Conservation (phyloP, 2,888 invertebrate genomes). For the Gisinianus flammeolus region DNA sequence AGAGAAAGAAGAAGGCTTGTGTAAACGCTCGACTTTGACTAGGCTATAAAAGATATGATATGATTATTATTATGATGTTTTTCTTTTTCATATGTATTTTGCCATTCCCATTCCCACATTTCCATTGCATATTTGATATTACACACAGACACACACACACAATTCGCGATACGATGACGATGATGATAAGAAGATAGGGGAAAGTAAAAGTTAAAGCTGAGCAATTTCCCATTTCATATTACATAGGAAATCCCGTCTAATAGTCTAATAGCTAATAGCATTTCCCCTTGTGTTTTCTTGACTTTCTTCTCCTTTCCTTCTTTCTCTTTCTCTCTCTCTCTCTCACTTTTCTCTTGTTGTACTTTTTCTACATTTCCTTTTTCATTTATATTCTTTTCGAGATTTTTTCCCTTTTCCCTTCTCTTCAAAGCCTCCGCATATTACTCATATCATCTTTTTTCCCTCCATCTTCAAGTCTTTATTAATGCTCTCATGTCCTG, state of each 20-base stretch:
- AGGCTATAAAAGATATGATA: no score
- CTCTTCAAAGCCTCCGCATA: background rate
- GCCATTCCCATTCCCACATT: no score
- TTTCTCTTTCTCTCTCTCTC: background rate
- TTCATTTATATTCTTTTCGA: background rate
- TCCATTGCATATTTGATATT: no score
- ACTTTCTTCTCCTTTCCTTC: no score
- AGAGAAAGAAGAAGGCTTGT: no score
- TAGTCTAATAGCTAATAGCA: constrained; percentile 7
- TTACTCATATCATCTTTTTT: background rate
- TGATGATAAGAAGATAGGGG: no score
- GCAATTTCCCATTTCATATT: background rate
- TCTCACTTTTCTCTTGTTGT: background rate
- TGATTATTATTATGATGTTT: no score
- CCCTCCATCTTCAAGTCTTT: no score
- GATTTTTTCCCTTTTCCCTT: background rate
- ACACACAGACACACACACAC: no score
- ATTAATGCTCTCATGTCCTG: background rate
- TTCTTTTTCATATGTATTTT: no score
- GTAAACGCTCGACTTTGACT: no score
- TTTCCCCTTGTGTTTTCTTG: no score
- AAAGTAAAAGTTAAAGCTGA: background rate
- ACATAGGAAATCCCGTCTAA: constrained; percentile 21
- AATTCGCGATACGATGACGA: background rate
- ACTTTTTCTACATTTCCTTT: background rate